Evolutionary conservation across 2,888 invertebrate species (phyloP), one percentile per base, ranked within the genome.

Genomic region (Latrodectus hesperus): DNA sequence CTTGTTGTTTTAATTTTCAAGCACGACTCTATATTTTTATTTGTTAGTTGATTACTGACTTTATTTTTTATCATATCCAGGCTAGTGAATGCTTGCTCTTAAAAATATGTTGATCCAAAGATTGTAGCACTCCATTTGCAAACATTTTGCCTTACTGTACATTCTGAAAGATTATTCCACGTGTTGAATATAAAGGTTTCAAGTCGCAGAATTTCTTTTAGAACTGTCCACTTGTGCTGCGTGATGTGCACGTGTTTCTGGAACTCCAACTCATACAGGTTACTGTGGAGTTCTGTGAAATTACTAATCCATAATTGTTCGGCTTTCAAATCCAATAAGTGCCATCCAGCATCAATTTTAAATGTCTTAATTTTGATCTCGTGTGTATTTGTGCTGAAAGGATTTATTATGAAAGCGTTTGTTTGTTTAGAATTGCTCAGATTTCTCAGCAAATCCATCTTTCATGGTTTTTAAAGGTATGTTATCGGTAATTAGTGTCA

Each of bases 1-100:
- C 70, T 70, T 70, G 38, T 26, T 70, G 26, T n/a, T 70, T 70
- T 70, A 70, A 70, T 17, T 70, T 70, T 70, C 70, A 70, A 70
- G 26, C 70, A 9, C 22, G 70, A 70, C 70, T 70, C 70, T 70
- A 70, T 1, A 70, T 70, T 70, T 70, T 70, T 26, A 70, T 70
- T 26, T 26, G 70, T 70, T 9, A 70, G 70, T 70, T 70, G 70
- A 26, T 26, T 70, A 1, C 70, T 70, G 9, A 70, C 70, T 22
- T 22, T 22, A 22, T 1, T 70, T 70, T 70, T 70, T 26, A 70
- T 70, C 26, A 70, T 70, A 70, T 22, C 26, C 70, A 70, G 2
- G 70, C 70, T 22, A 70, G 70, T 22, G 70, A 70, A 70, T 14
- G 70, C 70, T 70, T 17, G 70, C 38, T 70, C 9, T 1, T 10